These are phyloP conservation scores for Orthosia incerta DNA, from an alignment of 2,888 invertebrate species.

Conservation along the genomic window DNA sequence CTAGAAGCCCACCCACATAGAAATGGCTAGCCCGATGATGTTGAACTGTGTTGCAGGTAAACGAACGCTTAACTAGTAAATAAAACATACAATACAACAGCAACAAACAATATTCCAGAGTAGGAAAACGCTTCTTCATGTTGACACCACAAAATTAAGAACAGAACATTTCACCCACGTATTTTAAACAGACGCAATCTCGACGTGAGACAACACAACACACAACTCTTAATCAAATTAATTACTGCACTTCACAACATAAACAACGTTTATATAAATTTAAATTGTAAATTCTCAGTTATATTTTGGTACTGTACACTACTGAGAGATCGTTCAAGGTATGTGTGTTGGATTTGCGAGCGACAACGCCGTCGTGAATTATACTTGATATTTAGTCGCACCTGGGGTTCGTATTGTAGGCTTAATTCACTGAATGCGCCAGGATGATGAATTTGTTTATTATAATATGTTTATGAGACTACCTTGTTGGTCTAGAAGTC, in stretches of 20 bases:
- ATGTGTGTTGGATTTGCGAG: constrained; percentile 7
- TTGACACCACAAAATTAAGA: constrained; percentile 19
- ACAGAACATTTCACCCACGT: constrained; percentile 17
- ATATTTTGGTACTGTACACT: constrained; percentile 3
- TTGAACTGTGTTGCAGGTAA: too few relatives aligned
- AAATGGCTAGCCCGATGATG: too few relatives aligned
- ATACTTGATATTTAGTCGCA: constrained; percentile 35
- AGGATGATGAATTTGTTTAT: neutral
- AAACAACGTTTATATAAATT: constrained; percentile 43
- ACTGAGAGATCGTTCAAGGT: constrained; percentile 7
- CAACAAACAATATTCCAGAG: too few relatives aligned
- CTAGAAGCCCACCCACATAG: too few relatives aligned
- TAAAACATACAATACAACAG: too few relatives aligned
- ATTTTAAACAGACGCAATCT: constrained; percentile 5
- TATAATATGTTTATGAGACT: neutral
- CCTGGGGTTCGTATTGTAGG: constrained; percentile 22
- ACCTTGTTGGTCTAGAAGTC: neutral
- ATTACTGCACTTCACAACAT: constrained; percentile 47
- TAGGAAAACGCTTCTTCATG: neutral
- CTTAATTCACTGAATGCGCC: neutral
- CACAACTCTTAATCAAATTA: constrained; percentile 45
- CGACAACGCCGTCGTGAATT: constrained; percentile 2
- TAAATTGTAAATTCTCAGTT: constrained; percentile 38
- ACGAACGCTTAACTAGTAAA: too few relatives aligned
- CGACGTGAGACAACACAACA: neutral